A percentile compares a stretch with the other conserved stretches of the same genome.
phyloP scores from a whole-genome alignment of 2,797 vertebrate species.

The Macrochelys suwanniensis region DNA sequence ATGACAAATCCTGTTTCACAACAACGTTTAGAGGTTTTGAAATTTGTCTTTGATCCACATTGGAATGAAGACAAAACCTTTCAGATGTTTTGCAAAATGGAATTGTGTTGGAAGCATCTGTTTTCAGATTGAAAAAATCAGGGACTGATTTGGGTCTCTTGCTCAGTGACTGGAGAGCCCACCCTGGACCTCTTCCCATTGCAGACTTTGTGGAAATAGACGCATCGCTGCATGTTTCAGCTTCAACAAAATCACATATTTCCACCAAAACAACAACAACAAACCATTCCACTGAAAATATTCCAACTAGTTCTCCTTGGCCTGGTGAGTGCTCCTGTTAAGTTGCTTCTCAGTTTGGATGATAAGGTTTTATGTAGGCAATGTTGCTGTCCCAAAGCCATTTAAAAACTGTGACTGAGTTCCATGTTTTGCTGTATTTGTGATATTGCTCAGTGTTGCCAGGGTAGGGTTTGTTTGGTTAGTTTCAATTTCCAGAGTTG shows the following conservation, averaged over 20 bases:
- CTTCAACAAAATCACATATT: background rate
- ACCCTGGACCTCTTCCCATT: background rate
- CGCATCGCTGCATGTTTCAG: accelerated
- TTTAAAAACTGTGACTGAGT: background rate
- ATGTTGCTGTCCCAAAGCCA: accelerated
- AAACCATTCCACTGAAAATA: background rate
- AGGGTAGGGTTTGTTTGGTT: background rate
- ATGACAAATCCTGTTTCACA: background rate
- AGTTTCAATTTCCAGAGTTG: slow-evolving; percentile 36
- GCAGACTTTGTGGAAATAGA: accelerated
- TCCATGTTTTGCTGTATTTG: slow-evolving; percentile 32
- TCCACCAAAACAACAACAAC: accelerated
- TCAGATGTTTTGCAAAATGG: accelerated
- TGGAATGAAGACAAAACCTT: accelerated
- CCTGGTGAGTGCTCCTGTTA: background rate
- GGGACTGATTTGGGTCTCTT: background rate
- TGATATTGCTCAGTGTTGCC: slow-evolving; percentile 1
- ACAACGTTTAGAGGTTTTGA: accelerated
- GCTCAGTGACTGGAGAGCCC: background rate
- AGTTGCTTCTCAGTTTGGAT: background rate
- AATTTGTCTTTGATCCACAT: background rate
- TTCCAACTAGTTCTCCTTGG: background rate
- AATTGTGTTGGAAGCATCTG: accelerated
- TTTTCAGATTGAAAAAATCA: accelerated
- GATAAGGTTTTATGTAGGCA: background rate